Evolutionary conservation across 2,113 vertebrate species (phyloP).

Genomic region (Sialia sialis): DNA sequence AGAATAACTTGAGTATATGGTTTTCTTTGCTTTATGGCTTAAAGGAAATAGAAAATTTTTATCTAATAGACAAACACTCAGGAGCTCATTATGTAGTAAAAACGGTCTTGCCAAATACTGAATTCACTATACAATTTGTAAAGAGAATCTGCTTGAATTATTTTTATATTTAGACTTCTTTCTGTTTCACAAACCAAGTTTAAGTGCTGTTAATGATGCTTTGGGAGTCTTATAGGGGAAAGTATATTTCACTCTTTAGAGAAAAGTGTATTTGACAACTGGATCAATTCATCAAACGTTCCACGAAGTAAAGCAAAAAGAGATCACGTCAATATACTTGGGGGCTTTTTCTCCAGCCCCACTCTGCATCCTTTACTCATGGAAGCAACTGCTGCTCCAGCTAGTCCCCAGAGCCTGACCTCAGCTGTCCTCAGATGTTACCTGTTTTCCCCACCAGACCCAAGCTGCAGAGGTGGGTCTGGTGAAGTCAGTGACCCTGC

Average conservation of each 20-base stretch:
- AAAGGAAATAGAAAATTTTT: conserved; percentile 73
- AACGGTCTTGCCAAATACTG: conserved; percentile 84
- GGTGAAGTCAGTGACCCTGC: not conserved
- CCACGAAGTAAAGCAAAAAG: conserved; percentile 9
- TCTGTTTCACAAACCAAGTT: conserved; percentile 65
- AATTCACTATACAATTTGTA: conserved; percentile 78
- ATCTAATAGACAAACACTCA: conserved; percentile 80
- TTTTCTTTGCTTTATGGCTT: conserved; percentile 78
- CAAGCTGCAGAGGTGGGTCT: not conserved
- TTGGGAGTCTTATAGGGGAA: conserved; percentile 65
- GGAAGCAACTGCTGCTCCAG: conserved; percentile 41
- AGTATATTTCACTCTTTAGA: conserved; percentile 57
- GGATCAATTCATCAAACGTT: conserved; percentile 45
- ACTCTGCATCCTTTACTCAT: not conserved
- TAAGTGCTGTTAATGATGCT: conserved; percentile 67
- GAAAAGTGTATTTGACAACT: conserved; percentile 52
- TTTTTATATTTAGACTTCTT: conserved; percentile 74
- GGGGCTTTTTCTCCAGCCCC: not conserved
- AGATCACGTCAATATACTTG: not conserved
- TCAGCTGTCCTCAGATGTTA: conserved; percentile 2
- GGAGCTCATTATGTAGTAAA: conserved; percentile 80
- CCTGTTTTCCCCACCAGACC: conserved; percentile 19
- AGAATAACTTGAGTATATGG: conserved; percentile 78
- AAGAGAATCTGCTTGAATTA: conserved; percentile 78
- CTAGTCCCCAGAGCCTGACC: conserved; percentile 32